Percentiles rank a stretch among this genome's conserved stretches.
Evolutionary conservation across 2,888 invertebrate species (phyloP).

Genomic region (Lottia scabra): DNA sequence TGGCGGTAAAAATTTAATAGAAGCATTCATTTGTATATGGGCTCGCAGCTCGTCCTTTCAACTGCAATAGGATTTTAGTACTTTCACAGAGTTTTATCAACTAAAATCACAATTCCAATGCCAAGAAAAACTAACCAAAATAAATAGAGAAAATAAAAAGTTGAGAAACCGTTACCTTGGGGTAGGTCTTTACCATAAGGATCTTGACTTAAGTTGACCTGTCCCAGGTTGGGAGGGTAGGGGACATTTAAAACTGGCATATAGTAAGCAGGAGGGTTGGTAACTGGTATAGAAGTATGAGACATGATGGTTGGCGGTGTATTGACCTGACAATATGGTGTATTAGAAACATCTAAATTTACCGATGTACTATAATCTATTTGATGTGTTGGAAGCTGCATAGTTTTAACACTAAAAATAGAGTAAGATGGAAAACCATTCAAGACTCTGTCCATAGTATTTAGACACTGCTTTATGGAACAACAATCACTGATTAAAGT

Average conservation of each 20-base stretch:
- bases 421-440: too few species aligned
- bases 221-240: conserved; percentile 45
- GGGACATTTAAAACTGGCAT: conserved; percentile 48
- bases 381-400: neutral
- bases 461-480: too few species aligned
- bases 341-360: neutral
- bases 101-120: too few species aligned
- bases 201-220: conserved; percentile 59
- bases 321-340: conserved; percentile 8
- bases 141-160: too few species aligned
- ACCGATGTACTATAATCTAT: neutral
- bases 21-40: too few species aligned
- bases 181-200: conserved; percentile 59
- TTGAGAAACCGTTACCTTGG: conserved; percentile 31
- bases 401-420: neutral
- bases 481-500: too few species aligned
- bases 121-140: too few species aligned
- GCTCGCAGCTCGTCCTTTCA: too few species aligned
- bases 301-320: neutral
- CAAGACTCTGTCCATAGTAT: too few species aligned
- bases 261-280: conserved; percentile 28
- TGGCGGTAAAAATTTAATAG: too few species aligned
- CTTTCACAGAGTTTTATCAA: too few species aligned
- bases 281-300: conserved; percentile 9
- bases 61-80: too few species aligned